Conservation (phyloP, 2,113 vertebrate species). For the Chaetodon auriga region DNA sequence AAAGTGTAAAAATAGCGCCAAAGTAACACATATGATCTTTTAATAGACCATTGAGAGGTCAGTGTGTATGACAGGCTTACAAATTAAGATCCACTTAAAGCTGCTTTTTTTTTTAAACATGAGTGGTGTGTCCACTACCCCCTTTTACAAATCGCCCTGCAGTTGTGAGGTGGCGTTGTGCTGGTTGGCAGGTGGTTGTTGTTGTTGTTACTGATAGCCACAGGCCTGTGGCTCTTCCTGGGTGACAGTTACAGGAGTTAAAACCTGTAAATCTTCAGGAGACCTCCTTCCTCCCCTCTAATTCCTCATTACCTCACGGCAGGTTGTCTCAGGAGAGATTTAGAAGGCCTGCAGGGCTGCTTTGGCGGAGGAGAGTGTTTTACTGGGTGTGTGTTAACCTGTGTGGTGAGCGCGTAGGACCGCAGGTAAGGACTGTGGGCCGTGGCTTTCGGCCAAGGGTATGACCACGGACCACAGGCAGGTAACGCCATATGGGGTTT, state of each 20-base stretch:
- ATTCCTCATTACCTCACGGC: conserved; percentile 83
- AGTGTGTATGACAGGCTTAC: conserved; percentile 25
- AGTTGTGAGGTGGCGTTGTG: conserved; percentile 34
- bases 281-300: conserved; percentile 79
- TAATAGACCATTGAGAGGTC: conserved; percentile 36
- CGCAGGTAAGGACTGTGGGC: conserved; percentile 66
- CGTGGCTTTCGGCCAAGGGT: conserved; percentile 71
- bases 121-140: conserved; percentile 13
- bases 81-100: conserved; percentile 43
- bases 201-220: conserved; percentile 69
- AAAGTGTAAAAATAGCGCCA: conserved; percentile 11
- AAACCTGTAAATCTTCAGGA: conserved; percentile 79
- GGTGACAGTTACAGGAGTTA: conserved; percentile 79
- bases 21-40: conserved; percentile 25
- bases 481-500: conserved; percentile 51
- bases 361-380: conserved; percentile 47
- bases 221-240: conserved; percentile 76
- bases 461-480: conserved; percentile 74
- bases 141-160: conserved; percentile 33
- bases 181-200: conserved; percentile 50
- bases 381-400: conserved; percentile 70
- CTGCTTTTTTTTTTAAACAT: neutral
- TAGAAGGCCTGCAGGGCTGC: conserved; percentile 74
- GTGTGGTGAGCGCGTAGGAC: conserved; percentile 64
- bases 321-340: conserved; percentile 79